These are phyloP conservation scores for Reticulitermes lucifugus DNA, from an alignment of 2,888 invertebrate genomes.

Conservation along the genomic window DNA sequence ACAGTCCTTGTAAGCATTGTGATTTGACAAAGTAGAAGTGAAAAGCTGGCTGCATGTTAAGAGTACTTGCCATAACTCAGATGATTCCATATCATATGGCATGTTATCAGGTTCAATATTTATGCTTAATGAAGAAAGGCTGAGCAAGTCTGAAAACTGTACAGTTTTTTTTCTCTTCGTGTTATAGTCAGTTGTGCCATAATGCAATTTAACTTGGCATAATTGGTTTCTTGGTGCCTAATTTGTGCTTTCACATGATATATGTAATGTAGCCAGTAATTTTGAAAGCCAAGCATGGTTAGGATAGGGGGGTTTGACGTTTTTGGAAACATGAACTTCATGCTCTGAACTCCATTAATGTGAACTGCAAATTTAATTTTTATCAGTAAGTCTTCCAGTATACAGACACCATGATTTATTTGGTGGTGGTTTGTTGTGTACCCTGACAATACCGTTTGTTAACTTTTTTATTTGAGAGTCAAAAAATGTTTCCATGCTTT, in stretches of 20 bases:
- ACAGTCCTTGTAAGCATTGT: no score
- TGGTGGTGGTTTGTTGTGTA: neutral
- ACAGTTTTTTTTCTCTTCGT: conserved; percentile 7
- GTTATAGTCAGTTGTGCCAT: conserved; percentile 18
- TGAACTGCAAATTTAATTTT: neutral
- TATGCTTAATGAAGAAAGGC: conserved; percentile 8
- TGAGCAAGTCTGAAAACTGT: neutral
- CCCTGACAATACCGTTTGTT: no score
- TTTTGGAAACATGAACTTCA: neutral
- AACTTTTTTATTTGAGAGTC: no score
- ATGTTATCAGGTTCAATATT: neutral
- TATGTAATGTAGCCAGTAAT: neutral
- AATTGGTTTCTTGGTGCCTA: conserved; percentile 2
- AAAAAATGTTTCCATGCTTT: no score
- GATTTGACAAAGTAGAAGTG: no score
- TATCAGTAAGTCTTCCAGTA: neutral
- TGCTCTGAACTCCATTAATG: neutral
- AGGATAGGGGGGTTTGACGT: neutral
- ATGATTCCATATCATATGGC: neutral
- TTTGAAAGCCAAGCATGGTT: neutral
- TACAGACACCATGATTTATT: neutral
- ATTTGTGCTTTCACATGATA: neutral
- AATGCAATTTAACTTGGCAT: neutral
- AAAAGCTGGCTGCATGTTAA: neutral
- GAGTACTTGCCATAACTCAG: neutral